Base-by-base conservation (phyloP, 2,888 invertebrate genomes). In the Ochropacha duplaris region DNA sequence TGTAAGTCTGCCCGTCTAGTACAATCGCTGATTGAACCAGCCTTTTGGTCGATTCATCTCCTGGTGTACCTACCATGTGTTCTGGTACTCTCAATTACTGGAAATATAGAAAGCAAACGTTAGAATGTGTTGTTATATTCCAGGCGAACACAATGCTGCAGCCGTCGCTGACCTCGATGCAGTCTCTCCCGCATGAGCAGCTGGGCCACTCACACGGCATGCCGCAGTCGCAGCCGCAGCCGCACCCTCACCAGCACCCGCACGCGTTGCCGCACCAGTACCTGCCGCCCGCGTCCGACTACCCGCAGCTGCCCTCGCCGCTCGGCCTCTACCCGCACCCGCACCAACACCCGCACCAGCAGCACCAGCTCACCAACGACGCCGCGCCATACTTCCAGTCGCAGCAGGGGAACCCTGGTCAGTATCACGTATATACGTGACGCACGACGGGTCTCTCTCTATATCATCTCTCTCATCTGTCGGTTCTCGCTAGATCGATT, bases 321-420 rank as follows among this genome's bases (percentile, higher is more conserved):
- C 66, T 68, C 57, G 59, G 59, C 58, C 66, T 57, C 55, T 60
- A 57, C 56, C 39, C 31, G 58, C 67, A 68, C 49, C 62, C 58
- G 55, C 64, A 66, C 54, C 57, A 62, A 54, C 64, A 66, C 54
- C 57, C 61, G 39, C 31, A 28, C 28, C 28, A 66, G 60, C 72
- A 73, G 60, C 82, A 80, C 65, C 76, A 78, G 62, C 64, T 78
- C 68, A 55, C 58, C 61, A 71, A 74, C 57, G 83, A 82, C 65
- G 75, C 76, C 11, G 76, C 78, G 39, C 81, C 79, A 12, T 86
- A 84, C 80, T 88, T 84, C 76, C 86, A 86, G 19, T 44, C 39
- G 39, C 39, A 44, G 36, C 36, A 36, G 36, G 36, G 36, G 16
- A 44, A 19, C 9, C 6, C 39, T 5, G 39, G 39, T 44, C 8